Percentiles rank a stretch among this genome's conserved stretches.
Conservation (phyloP, 2,888 invertebrate species). For the Platynereis dumerilii region DNA sequence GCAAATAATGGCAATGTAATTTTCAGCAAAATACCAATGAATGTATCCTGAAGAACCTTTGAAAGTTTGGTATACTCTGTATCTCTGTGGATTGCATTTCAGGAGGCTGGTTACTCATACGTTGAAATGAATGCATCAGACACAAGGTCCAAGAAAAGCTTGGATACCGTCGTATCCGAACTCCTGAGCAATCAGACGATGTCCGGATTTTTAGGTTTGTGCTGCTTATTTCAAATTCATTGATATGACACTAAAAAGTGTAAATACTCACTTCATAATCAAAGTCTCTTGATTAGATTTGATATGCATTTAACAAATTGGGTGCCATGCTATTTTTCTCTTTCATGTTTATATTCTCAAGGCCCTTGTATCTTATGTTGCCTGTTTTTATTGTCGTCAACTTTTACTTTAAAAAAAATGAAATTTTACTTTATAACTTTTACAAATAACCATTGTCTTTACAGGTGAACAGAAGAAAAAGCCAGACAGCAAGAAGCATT, state of each 20-base stretch:
- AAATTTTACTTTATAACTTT: too few relatives aligned
- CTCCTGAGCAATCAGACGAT: conserved; percentile 72
- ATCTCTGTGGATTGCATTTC: conserved; percentile 1
- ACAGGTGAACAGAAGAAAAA: neutral
- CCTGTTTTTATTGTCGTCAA: too few relatives aligned
- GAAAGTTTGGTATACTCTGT: too few relatives aligned
- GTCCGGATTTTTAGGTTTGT: conserved; percentile 50
- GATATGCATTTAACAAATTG: neutral
- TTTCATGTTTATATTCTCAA: too few relatives aligned
- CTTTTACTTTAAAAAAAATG: too few relatives aligned
- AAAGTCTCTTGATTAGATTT: neutral
- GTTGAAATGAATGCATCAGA: conserved; percentile 98
- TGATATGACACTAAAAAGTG: neutral
- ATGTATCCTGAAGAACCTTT: too few relatives aligned
- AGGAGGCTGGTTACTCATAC: conserved; percentile 84
- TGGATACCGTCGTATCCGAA: conserved; percentile 84
- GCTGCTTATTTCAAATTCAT: neutral
- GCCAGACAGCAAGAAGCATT: conserved; percentile 72
- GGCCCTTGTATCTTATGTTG: too few relatives aligned
- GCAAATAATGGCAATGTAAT: too few relatives aligned
- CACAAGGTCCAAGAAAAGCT: conserved; percentile 85
- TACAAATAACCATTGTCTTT: too few relatives aligned
- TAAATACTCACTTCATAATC: neutral
- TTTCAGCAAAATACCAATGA: too few relatives aligned
- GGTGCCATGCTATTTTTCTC: conserved; percentile 1